Base-by-base conservation (phyloP, 64 coral and sea anemone species). In the Exaiptasia diaphana region DNA sequence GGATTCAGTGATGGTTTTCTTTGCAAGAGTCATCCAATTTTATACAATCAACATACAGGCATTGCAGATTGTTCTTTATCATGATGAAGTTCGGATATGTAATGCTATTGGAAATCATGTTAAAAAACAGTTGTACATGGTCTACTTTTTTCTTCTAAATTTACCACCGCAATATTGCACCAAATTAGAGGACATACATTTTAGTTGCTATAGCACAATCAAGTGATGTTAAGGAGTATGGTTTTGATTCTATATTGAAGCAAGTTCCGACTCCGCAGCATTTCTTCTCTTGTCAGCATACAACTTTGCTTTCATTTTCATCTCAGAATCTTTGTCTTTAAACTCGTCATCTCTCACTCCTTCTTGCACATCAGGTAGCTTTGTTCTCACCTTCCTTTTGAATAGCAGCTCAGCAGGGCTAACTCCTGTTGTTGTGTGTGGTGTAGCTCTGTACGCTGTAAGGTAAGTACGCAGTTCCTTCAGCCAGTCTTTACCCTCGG, bases 71-170 rank as follows among this genome's bases (percentile, higher is more conserved):
- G 73, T 76, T 21, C 40, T 76, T 4, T 86, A 86, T 61, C 73
- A 74, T 67, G 83, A 86, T 65, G 83, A 86, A 42, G 65, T 86
- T n/a, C 54, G 65, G 50, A 23, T 86, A 18, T 86, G 53, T 39
- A 86, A 86, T 86, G 83, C 83, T 32, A 37, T 86, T 64, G 83
- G 83, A 9, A 74, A 55, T 13, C 71, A 60, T 31, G 68, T 86
- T 1, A 86, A 63, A 61, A 60, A 55, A 75, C 75, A 86, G 59
- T 53, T 86, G 21, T 31, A 70, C 14, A 76, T 86, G 83, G 77
- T 87, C 20, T 87, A 87, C 38, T 87, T 68, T 76, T 3, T 87
- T 9, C 25, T 87, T 41, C n/a, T 59, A 28, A 87, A 87, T 25
- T 29, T 87, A 25, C 72, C 72, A 1, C 28, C n/a, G 14, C 36